phyloP scores from a whole-genome alignment of 2,888 invertebrate genomes.

The Tricholauxania praeusta region DNA sequence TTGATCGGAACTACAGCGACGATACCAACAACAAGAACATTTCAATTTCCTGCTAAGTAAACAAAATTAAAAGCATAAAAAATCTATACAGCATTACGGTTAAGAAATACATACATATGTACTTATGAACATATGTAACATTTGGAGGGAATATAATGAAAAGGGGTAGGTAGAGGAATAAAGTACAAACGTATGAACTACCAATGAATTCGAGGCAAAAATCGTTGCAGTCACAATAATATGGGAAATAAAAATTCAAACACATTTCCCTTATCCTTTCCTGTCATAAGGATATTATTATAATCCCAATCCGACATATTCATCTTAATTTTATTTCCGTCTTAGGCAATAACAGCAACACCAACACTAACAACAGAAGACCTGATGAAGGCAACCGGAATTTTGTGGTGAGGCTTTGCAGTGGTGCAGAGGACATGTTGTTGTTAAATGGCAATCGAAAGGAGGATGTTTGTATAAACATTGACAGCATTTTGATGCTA shows the following conservation, averaged over 20 bases:
- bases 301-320: conserved; percentile 53
- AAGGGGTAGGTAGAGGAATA: not conserved
- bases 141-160: not conserved
- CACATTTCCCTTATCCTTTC: conserved; percentile 52
- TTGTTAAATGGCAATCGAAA: conserved; percentile 6
- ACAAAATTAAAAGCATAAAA: conserved; percentile 27
- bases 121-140: not conserved
- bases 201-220: conserved; percentile 38
- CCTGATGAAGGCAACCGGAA: not conserved
- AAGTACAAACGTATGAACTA: not conserved
- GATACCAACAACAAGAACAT: conserved; percentile 44
- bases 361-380: not conserved
- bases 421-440: too few relatives aligned
- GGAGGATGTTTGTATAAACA: conserved; percentile 52
- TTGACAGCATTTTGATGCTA: conserved; percentile 56
- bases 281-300: conserved; percentile 54
- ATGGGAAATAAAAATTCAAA: conserved; percentile 49
- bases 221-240: conserved; percentile 43
- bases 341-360: conserved; percentile 29
- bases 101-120: too few relatives aligned
- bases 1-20: conserved; percentile 41
- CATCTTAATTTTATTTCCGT: conserved; percentile 54
- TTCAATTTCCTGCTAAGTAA: conserved; percentile 49
- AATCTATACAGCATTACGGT: not conserved
- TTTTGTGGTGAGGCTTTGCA: too few relatives aligned